These are phyloP conservation scores for Mercenaria mercenaria DNA, from an alignment of 1,140 invertebrate genomes.

Conservation along the genomic window DNA sequence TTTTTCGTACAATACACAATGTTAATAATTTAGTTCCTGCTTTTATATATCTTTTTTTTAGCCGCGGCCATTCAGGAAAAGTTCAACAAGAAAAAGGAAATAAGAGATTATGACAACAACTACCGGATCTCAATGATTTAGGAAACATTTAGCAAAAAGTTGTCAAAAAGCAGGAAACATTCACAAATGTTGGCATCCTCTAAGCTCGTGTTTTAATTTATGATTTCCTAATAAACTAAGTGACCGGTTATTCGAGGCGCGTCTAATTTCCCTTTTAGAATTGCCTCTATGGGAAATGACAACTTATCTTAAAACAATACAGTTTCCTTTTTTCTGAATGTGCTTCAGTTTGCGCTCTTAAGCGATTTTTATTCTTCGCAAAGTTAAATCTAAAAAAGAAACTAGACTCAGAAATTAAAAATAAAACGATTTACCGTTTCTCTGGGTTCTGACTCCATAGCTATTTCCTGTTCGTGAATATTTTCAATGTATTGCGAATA, in stretches of 20 bases:
- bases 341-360: background rate
- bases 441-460: background rate
- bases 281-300: constrained; percentile 40
- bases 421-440: constrained; percentile 40
- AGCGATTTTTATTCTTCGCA: background rate
- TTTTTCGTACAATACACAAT: too few species aligned
- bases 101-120: background rate
- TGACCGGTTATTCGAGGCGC: constrained; percentile 13
- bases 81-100: background rate
- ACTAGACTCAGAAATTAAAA: background rate
- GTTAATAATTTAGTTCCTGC: too few species aligned
- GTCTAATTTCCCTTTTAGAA: background rate
- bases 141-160: constrained; percentile 35
- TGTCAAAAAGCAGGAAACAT: constrained; percentile 10
- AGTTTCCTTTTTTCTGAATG: background rate
- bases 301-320: constrained; percentile 42
- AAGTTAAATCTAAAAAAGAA: background rate
- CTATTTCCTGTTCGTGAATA: constrained; percentile 39
- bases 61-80: too few species aligned
- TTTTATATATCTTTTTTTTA: too few species aligned
- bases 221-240: constrained; percentile 57
- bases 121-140: constrained; percentile 21
- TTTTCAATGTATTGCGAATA: constrained; percentile 27
- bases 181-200: constrained; percentile 15
- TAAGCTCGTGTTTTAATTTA: constrained; percentile 32